Evolutionary conservation across 1,140 invertebrate genomes (phyloP), one percentile per base, ranked within the genome.

Genomic region (Pachypsylla venusta): DNA sequence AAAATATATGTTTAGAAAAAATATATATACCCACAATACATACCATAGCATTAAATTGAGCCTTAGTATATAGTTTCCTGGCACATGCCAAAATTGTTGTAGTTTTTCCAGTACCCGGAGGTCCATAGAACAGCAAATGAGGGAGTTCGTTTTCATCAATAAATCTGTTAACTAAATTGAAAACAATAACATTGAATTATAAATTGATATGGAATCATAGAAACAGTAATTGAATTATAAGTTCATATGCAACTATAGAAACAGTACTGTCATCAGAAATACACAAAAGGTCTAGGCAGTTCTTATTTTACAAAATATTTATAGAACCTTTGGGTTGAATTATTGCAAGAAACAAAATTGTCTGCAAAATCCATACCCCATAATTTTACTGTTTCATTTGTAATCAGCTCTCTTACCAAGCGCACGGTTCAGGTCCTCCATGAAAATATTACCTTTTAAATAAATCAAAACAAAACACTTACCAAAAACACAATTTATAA

Each of bases 81-180:
- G 96, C 95, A 75, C 92, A 93, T 30, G 97, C 96, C 59, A 99
- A 74, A 65, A 99, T 98, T 19, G 96, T 98, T 65, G 89, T 96
- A 0, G 96, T 99, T 77, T 99, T 98, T 20, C 95, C 95, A 54
- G 95, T 98, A 54, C 96, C 97, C 10, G 97, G 95, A 39, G 96
- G 97, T 1, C 97, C 97, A 79, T 99, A 99, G 64, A 99, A 92
- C 16, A 99, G 73, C 25, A 99, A 75, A 79, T 99, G 96, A 2
- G 97, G 97, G 35, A 99, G 71, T 63, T 92, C 83, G 70, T 95
- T 85, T 69, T 94, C 87, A 61, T 83, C 78, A 53, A 98, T 93
- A 72, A 98, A 97, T 71, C 85, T 89, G 61, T 81, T 84, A 64
- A 99, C 94, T 98, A 70, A 60, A 80, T 81, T 68, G 67, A 67